Conservation (phyloP, 2,888 invertebrate species). For the Drosophila lacicola region DNA sequence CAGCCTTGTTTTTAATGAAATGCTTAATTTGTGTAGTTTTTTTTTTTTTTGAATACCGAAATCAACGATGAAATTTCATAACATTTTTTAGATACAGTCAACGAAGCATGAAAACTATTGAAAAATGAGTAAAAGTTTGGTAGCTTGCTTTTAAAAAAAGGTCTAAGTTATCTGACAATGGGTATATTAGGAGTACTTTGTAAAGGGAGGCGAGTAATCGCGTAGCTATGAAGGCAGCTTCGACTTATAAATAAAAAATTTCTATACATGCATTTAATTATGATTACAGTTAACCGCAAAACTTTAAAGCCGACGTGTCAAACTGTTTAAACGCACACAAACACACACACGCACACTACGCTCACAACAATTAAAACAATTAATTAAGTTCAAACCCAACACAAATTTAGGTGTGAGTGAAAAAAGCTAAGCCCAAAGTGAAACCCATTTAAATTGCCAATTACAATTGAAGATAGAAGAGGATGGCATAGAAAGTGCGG, state of each 20-base stretch:
- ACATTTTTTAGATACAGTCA: no score
- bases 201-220: no score
- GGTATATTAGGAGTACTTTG: no score
- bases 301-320: constrained; percentile 35
- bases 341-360: constrained; percentile 8
- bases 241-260: constrained; percentile 2
- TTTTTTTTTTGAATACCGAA: no score
- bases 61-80: no score
- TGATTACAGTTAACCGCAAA: constrained; percentile 27
- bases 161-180: no score
- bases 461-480: constrained; percentile 52
- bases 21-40: no score
- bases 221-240: background rate
- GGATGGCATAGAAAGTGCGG: constrained; percentile 13
- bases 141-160: no score
- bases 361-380: constrained; percentile 61
- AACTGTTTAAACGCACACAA: constrained; percentile 26
- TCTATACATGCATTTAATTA: constrained; percentile 4
- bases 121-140: no score
- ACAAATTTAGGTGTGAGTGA: background rate
- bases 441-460: constrained; percentile 61
- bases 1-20: no score
- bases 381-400: constrained; percentile 59
- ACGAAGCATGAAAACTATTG: no score
- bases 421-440: constrained; percentile 1